These are phyloP conservation scores for Lasioglossum leucozonium DNA, from an alignment of 2,888 invertebrate species.

Conservation along the genomic window DNA sequence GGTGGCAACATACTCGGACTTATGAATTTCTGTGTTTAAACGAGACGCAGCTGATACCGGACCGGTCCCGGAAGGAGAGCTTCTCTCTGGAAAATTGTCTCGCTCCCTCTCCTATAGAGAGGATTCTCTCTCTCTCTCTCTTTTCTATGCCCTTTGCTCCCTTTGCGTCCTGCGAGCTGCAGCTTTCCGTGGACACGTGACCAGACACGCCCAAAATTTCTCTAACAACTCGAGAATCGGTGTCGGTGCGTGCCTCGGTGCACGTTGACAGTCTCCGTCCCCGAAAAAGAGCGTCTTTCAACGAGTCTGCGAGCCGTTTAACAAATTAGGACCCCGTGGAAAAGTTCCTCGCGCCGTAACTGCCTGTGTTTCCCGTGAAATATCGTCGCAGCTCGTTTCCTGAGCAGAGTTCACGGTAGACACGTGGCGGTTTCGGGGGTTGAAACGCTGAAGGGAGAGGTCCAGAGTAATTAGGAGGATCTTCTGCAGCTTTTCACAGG, in stretches of 20 bases:
- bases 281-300: conserved; percentile 4
- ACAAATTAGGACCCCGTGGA: conserved; percentile 40
- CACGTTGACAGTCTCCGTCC: conserved; percentile 6
- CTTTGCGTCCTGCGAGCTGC: conserved; percentile 41
- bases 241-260: conserved; percentile 44
- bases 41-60: conserved; percentile 72
- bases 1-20: conserved; percentile 64
- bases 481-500: background rate
- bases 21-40: conserved; percentile 78
- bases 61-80: conserved; percentile 63
- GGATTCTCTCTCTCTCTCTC: conserved; percentile 47
- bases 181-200: conserved; percentile 69
- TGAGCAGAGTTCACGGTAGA: background rate
- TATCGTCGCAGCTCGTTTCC: background rate
- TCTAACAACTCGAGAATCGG: conserved; percentile 52
- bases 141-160: background rate
- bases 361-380: background rate
- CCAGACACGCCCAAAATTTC: conserved; percentile 61
- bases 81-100: conserved; percentile 62
- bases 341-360: background rate
- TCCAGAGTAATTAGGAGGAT: background rate
- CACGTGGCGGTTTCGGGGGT: background rate
- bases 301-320: conserved; percentile 30
- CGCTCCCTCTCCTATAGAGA: conserved; percentile 18
- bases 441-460: background rate